These are phyloP conservation scores for Harmothoe impar DNA, from an alignment of 2,888 invertebrate species.

Conservation along the genomic window DNA sequence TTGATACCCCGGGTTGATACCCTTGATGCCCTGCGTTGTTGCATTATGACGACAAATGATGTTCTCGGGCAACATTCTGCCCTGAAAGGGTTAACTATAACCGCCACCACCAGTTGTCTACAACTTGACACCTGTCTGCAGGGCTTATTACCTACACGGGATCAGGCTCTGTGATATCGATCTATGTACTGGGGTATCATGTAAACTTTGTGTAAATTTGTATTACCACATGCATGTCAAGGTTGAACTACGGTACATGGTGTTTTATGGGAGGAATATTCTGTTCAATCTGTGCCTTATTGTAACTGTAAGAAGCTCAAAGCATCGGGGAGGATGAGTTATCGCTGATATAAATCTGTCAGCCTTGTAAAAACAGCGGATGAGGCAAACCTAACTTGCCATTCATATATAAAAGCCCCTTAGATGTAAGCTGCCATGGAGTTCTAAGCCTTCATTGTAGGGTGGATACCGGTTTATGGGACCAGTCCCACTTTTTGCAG, in stretches of 20 bases:
- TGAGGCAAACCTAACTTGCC: not conserved
- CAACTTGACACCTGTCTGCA: not conserved
- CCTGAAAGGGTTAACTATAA: too few relatives aligned
- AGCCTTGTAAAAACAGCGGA: not conserved
- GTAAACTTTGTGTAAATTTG: too few relatives aligned
- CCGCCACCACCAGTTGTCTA: not conserved
- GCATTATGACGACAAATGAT: too few relatives aligned
- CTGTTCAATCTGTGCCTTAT: not conserved
- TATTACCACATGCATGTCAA: too few relatives aligned
- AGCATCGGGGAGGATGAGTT: not conserved
- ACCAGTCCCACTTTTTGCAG: not conserved
- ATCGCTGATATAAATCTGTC: not conserved
- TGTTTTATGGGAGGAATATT: too few relatives aligned
- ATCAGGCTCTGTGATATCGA: not conserved
- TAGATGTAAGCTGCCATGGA: not conserved
- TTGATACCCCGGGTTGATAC: too few relatives aligned
- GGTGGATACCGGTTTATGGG: slow-evolving; percentile 23
- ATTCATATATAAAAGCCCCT: not conserved
- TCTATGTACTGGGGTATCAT: too few relatives aligned
- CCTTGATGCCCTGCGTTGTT: too few relatives aligned
- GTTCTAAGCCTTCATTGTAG: not conserved
- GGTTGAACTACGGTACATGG: too few relatives aligned
- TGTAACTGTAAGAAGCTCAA: not conserved
- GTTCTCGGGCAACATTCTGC: too few relatives aligned
- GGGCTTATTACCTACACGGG: not conserved